Evolutionary conservation across 2,888 invertebrate species (phyloP).

Genomic region (Heliconius charithonia): DNA sequence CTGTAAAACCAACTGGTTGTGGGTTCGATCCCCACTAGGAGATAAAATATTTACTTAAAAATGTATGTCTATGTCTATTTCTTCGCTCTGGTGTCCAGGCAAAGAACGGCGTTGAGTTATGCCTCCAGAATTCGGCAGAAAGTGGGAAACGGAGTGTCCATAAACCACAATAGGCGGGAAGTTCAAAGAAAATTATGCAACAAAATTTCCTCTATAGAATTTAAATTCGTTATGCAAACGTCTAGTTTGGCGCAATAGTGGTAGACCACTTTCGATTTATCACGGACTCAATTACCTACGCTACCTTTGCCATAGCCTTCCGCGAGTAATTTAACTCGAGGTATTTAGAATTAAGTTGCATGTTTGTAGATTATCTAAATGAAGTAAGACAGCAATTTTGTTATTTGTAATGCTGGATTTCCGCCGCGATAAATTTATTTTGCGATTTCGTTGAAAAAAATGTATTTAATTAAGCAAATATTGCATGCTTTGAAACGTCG

Average conservation of each 20-base stretch:
- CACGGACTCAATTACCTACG: constrained; percentile 36
- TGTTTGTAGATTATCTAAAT: constrained; percentile 27
- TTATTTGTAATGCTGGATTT: constrained; percentile 15
- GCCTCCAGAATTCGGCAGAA: too few species aligned
- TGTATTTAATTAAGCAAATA: background rate
- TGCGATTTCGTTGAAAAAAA: background rate
- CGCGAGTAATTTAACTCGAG: constrained; percentile 33
- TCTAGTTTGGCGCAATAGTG: constrained; percentile 40
- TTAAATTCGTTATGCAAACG: constrained; percentile 48
- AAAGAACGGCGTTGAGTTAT: too few species aligned
- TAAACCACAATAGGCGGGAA: background rate
- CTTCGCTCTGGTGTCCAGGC: too few species aligned
- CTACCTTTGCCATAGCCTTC: constrained; percentile 35
- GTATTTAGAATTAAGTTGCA: constrained; percentile 35
- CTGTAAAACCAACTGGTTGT: too few species aligned
- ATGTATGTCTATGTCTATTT: too few species aligned
- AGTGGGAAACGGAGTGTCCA: background rate
- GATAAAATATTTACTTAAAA: too few species aligned
- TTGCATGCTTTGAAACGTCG: background rate
- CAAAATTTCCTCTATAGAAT: constrained; percentile 42
- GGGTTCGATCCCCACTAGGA: too few species aligned
- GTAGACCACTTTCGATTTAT: constrained; percentile 49
- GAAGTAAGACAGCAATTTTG: constrained; percentile 20
- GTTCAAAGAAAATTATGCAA: constrained; percentile 21
- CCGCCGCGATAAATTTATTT: background rate